phyloP scores from a whole-genome alignment of 2,888 invertebrate species.

The Eupithecia subfuscata region DNA sequence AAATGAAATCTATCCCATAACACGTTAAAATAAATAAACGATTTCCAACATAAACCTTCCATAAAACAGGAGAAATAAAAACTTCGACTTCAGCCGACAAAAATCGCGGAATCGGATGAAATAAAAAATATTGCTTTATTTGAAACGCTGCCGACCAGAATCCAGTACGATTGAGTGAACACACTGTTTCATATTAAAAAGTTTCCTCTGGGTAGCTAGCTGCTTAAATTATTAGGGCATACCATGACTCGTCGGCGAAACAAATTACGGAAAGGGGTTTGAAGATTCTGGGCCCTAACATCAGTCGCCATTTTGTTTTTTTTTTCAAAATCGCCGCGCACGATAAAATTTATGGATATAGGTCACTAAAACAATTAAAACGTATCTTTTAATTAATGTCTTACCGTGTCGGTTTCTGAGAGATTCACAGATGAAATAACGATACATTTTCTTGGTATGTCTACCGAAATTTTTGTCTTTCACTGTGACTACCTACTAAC shows the following conservation, averaged over 20 bases:
- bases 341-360: too few species aligned
- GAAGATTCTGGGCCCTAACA: too few species aligned
- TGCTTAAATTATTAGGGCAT: not conserved
- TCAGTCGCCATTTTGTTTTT: too few species aligned
- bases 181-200: constrained; percentile 31
- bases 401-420: too few species aligned
- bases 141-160: constrained; percentile 46
- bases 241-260: not conserved
- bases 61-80: constrained; percentile 33
- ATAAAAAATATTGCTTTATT: constrained; percentile 46
- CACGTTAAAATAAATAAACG: constrained; percentile 16
- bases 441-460: too few species aligned
- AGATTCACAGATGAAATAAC: too few species aligned
- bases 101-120: constrained; percentile 34
- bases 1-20: not conserved
- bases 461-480: too few species aligned
- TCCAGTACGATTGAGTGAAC: constrained; percentile 35
- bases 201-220: not conserved
- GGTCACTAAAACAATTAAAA: too few species aligned
- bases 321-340: too few species aligned
- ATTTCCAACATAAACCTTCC: constrained; percentile 24
- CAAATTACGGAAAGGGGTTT: too few species aligned
- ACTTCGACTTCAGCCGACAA: constrained; percentile 32
- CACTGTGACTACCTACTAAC: too few species aligned
- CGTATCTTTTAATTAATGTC: too few species aligned